Evolutionary conservation across 1,140 invertebrate genomes (phyloP).

Genomic region (Rhagoletis zephyria): DNA sequence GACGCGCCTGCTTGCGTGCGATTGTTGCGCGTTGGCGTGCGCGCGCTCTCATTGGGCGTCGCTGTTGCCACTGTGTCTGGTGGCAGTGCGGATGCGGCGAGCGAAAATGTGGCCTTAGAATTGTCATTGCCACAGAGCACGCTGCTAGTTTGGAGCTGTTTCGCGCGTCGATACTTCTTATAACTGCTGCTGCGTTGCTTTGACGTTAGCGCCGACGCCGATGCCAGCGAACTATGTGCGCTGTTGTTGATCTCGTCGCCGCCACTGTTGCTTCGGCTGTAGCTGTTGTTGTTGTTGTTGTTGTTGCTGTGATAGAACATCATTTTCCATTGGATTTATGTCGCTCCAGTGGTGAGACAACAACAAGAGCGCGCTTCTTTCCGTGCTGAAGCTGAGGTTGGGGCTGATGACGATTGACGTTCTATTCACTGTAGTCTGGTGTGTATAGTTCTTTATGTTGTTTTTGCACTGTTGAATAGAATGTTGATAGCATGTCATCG

Average conservation of each 20-base stretch:
- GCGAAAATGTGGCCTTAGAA: not conserved
- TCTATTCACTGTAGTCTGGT: conserved; percentile 55
- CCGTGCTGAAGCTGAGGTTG: conserved; percentile 71
- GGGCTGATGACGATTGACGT: conserved; percentile 5
- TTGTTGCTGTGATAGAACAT: conserved; percentile 57
- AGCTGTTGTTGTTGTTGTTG: conserved; percentile 52
- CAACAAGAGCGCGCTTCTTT: conserved; percentile 55
- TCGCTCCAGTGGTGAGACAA: not conserved
- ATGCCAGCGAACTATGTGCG: not conserved
- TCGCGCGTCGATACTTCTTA: conserved; percentile 38
- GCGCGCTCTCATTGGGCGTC: not conserved
- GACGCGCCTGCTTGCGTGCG: not conserved
- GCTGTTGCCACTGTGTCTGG: not conserved
- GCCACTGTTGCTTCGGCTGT: not conserved
- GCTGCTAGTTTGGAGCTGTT: not conserved
- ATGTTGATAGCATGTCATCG: conserved; percentile 62
- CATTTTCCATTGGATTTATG: conserved; percentile 58
- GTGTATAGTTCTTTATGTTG: conserved; percentile 59
- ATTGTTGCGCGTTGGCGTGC: not conserved
- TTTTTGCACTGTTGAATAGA: conserved; percentile 67
- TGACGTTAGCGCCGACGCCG: not conserved
- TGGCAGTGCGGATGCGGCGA: not conserved
- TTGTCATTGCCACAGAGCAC: not conserved
- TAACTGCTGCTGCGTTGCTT: conserved; percentile 40
- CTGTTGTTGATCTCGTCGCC: not conserved